Evolutionary conservation across 1,140 invertebrate species (phyloP).

Genomic region (Brachionus koreanus): DNA sequence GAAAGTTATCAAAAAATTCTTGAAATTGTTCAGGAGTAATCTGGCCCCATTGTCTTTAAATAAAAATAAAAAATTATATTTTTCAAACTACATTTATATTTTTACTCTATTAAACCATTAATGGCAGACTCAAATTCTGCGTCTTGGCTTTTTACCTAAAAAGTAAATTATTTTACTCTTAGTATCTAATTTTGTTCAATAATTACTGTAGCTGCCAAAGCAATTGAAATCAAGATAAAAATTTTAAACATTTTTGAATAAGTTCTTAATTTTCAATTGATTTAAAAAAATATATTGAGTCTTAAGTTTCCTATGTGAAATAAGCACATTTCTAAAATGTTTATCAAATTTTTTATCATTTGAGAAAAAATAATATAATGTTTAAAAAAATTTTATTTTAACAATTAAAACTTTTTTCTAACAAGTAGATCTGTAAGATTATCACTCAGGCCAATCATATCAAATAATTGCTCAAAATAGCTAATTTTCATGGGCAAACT

Average conservation of each 20-base stretch:
- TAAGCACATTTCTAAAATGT: not conserved
- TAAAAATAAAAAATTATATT: not conserved
- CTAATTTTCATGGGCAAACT: constrained; percentile 39
- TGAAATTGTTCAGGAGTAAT: constrained; percentile 33
- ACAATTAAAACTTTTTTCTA: constrained; percentile 24
- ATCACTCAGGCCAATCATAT: constrained; percentile 41
- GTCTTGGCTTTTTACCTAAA: constrained; percentile 9
- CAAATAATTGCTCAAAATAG: constrained; percentile 32
- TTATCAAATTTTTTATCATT: not conserved
- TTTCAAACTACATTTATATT: not conserved
- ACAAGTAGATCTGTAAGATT: constrained; percentile 41
- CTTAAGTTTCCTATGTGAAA: not conserved
- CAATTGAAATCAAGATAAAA: constrained; percentile 6
- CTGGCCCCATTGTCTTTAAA: constrained; percentile 37
- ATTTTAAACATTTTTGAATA: not conserved
- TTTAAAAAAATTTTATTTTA: not conserved
- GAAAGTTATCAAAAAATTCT: constrained; percentile 1
- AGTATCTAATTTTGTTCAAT: not conserved
- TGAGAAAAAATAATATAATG: not conserved
- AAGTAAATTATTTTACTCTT: not conserved
- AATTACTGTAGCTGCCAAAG: not conserved
- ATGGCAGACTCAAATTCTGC: constrained; percentile 1
- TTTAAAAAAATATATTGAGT: constrained; percentile 12
- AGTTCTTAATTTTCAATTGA: not conserved
- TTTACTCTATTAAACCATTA: constrained; percentile 29